Evolutionary conservation across 1,140 invertebrate species (phyloP).

Genomic region (Heterodera schachtii): DNA sequence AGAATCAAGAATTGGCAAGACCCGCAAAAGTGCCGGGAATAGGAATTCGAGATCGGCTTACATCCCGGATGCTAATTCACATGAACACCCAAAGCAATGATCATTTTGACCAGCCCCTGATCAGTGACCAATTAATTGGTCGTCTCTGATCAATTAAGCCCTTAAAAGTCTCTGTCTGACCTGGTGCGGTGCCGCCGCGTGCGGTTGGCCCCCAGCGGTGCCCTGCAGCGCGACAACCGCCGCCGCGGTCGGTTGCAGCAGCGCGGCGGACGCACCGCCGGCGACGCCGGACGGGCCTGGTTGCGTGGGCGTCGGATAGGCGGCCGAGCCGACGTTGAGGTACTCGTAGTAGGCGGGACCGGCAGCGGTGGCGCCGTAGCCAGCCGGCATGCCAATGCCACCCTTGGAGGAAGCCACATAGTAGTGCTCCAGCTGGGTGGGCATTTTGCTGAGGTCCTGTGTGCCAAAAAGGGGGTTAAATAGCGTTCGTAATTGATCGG

Average conservation of each 20-base stretch:
- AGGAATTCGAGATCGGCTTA: too few species aligned
- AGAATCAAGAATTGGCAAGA: too few species aligned
- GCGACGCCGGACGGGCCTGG: not conserved
- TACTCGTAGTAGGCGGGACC: conserved; percentile 25
- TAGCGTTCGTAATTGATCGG: too few species aligned
- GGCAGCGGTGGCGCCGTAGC: not conserved
- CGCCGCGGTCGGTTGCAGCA: conserved; percentile 14
- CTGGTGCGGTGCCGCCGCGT: not conserved
- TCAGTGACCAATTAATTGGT: too few species aligned
- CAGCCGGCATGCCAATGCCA: conserved; percentile 29
- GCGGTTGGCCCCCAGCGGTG: not conserved
- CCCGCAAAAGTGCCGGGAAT: too few species aligned
- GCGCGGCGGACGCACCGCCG: not conserved
- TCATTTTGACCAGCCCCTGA: too few species aligned
- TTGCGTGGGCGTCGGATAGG: conserved; percentile 6
- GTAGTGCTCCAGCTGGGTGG: conserved; percentile 52
- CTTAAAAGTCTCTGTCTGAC: not conserved
- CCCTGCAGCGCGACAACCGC: conserved; percentile 19
- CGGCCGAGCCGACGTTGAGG: conserved; percentile 39
- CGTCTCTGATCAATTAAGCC: too few species aligned
- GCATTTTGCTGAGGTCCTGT: conserved; percentile 58
- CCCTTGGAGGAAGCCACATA: conserved; percentile 29
- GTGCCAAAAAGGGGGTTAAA: not conserved
- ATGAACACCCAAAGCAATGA: too few species aligned
- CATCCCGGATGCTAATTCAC: too few species aligned